Base-by-base conservation (phyloP, 1,140 invertebrate species). In the Hyles euphorbiae region DNA sequence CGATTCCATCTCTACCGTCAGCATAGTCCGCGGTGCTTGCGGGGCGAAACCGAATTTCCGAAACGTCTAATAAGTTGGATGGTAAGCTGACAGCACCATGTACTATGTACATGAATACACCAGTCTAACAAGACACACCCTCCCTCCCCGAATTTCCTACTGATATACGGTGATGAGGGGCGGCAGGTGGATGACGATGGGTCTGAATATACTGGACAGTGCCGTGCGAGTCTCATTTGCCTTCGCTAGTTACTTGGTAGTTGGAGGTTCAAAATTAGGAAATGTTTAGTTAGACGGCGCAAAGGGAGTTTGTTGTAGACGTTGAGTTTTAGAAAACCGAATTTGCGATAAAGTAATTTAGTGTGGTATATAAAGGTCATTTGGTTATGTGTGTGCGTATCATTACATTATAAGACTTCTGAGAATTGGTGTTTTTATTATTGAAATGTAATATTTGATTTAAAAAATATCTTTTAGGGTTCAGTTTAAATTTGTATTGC, bases 21-120 rank as follows among this genome's bases (percentile, higher is more conserved):
- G 60, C 58, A 60, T 69, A 78, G 70, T 73, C 72, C 72, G 78
- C 65, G 74, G 75, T 78, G 78, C 76, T 77, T 73, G 77, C 76
- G 72, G 73, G 74, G 76, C 75, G 68, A 84, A 82, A 87, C 82
- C 82, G 77, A 84, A 85, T 87, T 85, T 87, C 82, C 82, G 81
- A 87, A 83, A 85, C 76, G 83, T 87, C 82, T 87, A 87, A 85
- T 87, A 85, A 87, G 78, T 85, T 85, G 82, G 78, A 87, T 87
- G 81, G 80, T 83, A 84, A 83, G 78, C 78, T 81, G 78, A 78
- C 82, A 79, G 78, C 65, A 71, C 58, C 70, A 67, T 76, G 70
- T 73, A 72, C 72, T 78, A 80, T 77, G 78, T 81, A 76, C 70
- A 65, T 70, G 75, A 78, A 73, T 70, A 68, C 53, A 61, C 76